These are phyloP conservation scores for Agriopis leucophaearia DNA, from an alignment of 2,888 invertebrate species.

Conservation along the genomic window DNA sequence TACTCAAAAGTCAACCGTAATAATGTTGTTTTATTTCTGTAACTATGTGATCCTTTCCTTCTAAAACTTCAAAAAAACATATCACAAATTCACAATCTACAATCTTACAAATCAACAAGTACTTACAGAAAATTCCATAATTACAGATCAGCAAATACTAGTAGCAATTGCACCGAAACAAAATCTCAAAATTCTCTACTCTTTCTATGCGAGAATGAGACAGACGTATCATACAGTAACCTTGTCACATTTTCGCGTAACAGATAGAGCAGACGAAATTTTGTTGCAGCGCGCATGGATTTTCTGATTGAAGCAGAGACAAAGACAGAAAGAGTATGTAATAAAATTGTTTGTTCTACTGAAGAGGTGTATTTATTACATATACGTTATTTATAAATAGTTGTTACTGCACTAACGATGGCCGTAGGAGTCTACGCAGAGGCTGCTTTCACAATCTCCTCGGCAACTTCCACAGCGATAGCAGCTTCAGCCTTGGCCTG, in stretches of 20 bases:
- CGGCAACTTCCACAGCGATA: slow-evolving; percentile 97
- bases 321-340: slow-evolving; percentile 8
- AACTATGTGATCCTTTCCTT: slow-evolving; percentile 7
- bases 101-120: slow-evolving; percentile 15
- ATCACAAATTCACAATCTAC: slow-evolving; percentile 19
- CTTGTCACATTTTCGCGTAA: not conserved
- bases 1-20: slow-evolving; percentile 81
- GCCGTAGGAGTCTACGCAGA: slow-evolving; percentile 61
- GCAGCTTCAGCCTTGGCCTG: slow-evolving; percentile 95
- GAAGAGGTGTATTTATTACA: slow-evolving; percentile 66
- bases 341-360: slow-evolving; percentile 53
- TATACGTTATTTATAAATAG: slow-evolving; percentile 59
- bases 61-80: slow-evolving; percentile 7
- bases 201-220: too few relatives aligned
- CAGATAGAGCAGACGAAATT: not conserved
- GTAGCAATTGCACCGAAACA: not conserved
- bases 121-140: slow-evolving; percentile 1
- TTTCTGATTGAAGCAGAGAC: not conserved
- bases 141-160: not conserved
- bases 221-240: not conserved
- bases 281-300: not conserved
- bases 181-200: not conserved
- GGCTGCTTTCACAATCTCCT: slow-evolving; percentile 96
- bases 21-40: slow-evolving; percentile 67
- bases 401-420: slow-evolving; percentile 70